These are phyloP conservation scores for Champsocephalus gunnari DNA, from an alignment of 2,797 vertebrate species.

Conservation along the genomic window DNA sequence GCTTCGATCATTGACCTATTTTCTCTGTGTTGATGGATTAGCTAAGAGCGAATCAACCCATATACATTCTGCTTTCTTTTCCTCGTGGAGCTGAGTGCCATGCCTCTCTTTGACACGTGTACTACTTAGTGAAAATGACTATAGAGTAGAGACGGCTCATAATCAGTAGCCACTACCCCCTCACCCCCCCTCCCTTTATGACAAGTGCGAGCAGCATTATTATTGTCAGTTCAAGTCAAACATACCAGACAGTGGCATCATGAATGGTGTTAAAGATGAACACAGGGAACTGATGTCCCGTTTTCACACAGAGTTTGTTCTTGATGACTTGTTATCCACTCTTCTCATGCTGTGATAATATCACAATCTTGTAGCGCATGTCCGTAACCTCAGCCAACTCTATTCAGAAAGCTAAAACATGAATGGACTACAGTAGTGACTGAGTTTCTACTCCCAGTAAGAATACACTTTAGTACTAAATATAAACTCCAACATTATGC, in stretches of 20 bases:
- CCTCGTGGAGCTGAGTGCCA: conserved; percentile 51
- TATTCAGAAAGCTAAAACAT: conserved; percentile 43
- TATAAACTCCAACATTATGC: conserved; percentile 32
- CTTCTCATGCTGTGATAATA: conserved; percentile 5
- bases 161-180: conserved; percentile 26
- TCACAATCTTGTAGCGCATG: conserved; percentile 1
- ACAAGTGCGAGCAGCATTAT: conserved; percentile 29
- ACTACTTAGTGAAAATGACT: conserved; percentile 53
- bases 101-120: conserved; percentile 48
- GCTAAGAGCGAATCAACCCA: conserved; percentile 55
- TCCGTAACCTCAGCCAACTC: conserved; percentile 15
- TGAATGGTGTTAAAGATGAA: conserved; percentile 1
- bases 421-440: conserved; percentile 40
- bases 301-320: conserved; percentile 22
- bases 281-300: conserved; percentile 14
- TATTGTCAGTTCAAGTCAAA: conserved; percentile 3
- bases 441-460: conserved; percentile 22
- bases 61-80: conserved; percentile 59
- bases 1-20: conserved; percentile 68
- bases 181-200: conserved; percentile 13
- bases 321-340: conserved; percentile 27
- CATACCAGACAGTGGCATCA: conserved; percentile 1
- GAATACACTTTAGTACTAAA: conserved; percentile 24
- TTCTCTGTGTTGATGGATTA: conserved; percentile 70
- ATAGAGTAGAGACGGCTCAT: conserved; percentile 21